Evolutionary conservation across 2,888 invertebrate genomes (phyloP).

Genomic region (Herminia tarsipennalis): DNA sequence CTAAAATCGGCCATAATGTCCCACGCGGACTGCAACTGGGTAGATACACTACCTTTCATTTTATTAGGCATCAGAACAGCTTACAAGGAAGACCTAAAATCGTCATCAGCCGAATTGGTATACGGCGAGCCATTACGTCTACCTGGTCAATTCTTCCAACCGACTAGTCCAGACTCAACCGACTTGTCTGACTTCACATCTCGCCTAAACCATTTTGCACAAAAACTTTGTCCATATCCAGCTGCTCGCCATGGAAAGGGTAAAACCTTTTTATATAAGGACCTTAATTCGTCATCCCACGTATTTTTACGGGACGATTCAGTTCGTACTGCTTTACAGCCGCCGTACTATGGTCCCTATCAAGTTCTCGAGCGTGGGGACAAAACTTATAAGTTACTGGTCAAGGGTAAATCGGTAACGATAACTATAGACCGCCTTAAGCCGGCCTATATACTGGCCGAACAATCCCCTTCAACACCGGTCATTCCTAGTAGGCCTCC

Average conservation of each 20-base stretch:
- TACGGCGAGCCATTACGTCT: too few species aligned
- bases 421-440: neutral
- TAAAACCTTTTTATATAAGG: slow-evolving; percentile 12
- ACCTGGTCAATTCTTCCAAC: too few species aligned
- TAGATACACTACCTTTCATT: too few species aligned
- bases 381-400: neutral
- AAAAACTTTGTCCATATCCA: neutral
- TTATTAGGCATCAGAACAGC: too few species aligned
- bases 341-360: neutral
- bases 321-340: neutral
- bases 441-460: neutral
- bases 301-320: slow-evolving; percentile 14
- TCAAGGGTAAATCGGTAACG: neutral
- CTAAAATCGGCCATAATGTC: too few species aligned
- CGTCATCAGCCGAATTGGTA: too few species aligned
- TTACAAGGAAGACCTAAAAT: too few species aligned
- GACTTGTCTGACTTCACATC: neutral
- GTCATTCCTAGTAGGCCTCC: too few species aligned
- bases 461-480: neutral
- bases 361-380: neutral
- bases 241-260: slow-evolving; percentile 8
- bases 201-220: neutral
- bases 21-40: too few species aligned
- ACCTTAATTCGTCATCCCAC: slow-evolving; percentile 6
- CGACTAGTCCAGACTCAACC: neutral